Percentiles rank a stretch among this genome's conserved stretches.
Conservation (phyloP, 2,888 invertebrate genomes). For the Plemyria rubiginata region DNA sequence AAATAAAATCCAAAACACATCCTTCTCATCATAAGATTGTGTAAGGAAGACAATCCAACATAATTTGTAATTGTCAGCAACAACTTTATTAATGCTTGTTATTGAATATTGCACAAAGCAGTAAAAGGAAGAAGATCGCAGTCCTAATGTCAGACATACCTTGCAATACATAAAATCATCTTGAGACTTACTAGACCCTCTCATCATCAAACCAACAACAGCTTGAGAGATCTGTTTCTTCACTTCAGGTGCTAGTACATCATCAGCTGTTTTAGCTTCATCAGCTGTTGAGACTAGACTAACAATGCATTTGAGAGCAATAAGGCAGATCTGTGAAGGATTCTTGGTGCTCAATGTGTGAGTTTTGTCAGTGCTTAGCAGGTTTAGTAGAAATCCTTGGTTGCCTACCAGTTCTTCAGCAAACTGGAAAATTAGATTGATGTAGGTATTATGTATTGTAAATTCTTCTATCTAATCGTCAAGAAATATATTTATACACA, state of each 20-base stretch:
- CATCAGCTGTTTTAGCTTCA: constrained; percentile 48
- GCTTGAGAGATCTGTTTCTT: constrained; percentile 68
- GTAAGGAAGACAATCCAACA: too few species aligned
- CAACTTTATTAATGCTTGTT: too few species aligned
- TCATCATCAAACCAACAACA: constrained; percentile 70
- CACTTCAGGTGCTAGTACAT: constrained; percentile 50
- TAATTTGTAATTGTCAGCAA: too few species aligned
- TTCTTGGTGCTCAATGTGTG: constrained; percentile 50
- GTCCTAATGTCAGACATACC: constrained; percentile 54
- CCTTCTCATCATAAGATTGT: too few species aligned
- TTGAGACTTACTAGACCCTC: constrained; percentile 58
- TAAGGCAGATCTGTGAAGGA: constrained; percentile 62
- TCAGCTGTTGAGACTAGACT: constrained; percentile 57
- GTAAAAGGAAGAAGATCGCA: too few species aligned
- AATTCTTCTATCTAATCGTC: too few species aligned
- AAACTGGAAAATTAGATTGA: constrained; percentile 55
- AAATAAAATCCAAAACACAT: too few species aligned
- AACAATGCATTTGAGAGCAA: constrained; percentile 67
- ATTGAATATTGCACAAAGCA: too few species aligned
- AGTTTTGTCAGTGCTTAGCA: constrained; percentile 57
- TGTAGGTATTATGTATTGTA: background rate
- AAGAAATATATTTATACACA: too few species aligned
- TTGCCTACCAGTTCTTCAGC: constrained; percentile 66
- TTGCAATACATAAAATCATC: constrained; percentile 81
- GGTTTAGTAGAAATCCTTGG: constrained; percentile 63